Percentiles rank a stretch among this genome's conserved stretches.
These are phyloP conservation scores for Mamestra configurata DNA, from an alignment of 1,140 invertebrate species.

Conservation along the genomic window DNA sequence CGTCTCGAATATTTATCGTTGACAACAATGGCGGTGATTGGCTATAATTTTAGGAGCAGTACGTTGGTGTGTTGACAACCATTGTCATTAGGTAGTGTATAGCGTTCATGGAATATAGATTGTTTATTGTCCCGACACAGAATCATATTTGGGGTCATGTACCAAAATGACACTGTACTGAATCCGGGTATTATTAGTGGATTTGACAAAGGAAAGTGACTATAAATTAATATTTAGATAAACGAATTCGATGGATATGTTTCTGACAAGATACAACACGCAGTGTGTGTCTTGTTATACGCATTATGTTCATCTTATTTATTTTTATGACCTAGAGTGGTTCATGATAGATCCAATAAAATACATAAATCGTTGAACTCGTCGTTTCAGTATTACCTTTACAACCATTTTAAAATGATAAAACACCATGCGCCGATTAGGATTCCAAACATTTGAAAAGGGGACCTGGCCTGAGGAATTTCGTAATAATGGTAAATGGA, in stretches of 20 bases:
- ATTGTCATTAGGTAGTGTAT: conserved; percentile 44
- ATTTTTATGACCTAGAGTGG: too few species aligned
- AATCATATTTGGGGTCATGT: neutral
- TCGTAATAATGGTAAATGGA: conserved; percentile 30
- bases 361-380: too few species aligned
- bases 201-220: too few species aligned
- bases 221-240: too few species aligned
- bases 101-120: conserved; percentile 26
- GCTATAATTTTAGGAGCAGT: conserved; percentile 69
- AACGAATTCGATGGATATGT: too few species aligned
- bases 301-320: too few species aligned
- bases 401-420: neutral
- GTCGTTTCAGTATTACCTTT: neutral
- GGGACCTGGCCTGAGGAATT: conserved; percentile 2
- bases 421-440: neutral
- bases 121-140: neutral
- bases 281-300: too few species aligned
- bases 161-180: neutral
- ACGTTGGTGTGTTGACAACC: conserved; percentile 21
- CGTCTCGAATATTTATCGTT: conserved; percentile 76
- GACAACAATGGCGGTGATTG: conserved; percentile 69
- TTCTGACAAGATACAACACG: too few species aligned
- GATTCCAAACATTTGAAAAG: conserved; percentile 23
- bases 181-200: neutral
- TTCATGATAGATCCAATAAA: too few species aligned